These are phyloP conservation scores for Anthonomus grandis DNA, from an alignment of 1,140 invertebrate species.

Conservation along the genomic window DNA sequence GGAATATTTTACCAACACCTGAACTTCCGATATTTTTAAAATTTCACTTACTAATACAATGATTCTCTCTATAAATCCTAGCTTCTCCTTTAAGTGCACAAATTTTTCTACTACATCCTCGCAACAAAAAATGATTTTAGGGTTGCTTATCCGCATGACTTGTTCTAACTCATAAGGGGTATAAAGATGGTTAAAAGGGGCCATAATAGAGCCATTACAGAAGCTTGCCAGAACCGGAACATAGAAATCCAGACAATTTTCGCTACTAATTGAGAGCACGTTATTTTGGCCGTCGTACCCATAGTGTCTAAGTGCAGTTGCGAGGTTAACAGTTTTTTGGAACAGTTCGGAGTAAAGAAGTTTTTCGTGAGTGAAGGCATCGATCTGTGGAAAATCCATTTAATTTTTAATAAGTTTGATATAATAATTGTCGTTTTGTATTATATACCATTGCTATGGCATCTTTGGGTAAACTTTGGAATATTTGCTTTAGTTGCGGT, in stretches of 20 bases:
- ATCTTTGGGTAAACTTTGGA: neutral
- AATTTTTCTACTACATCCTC: conserved; percentile 32
- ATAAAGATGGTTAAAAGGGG: conserved; percentile 58
- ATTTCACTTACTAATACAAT: conserved; percentile 25
- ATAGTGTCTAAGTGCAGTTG: conserved; percentile 20
- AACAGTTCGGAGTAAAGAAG: conserved; percentile 22
- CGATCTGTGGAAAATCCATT: conserved; percentile 6
- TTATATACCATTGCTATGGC: neutral
- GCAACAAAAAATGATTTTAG: conserved; percentile 51
- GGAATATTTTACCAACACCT: neutral
- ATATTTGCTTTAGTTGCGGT: neutral
- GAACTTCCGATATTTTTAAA: neutral
- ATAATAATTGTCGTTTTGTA: neutral
- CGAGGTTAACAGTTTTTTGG: conserved; percentile 27
- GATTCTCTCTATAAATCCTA: conserved; percentile 30
- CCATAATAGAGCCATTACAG: conserved; percentile 54
- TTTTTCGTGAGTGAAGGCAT: neutral
- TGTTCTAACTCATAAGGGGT: conserved; percentile 54
- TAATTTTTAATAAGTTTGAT: neutral
- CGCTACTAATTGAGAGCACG: conserved; percentile 54
- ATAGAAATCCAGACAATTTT: conserved; percentile 57
- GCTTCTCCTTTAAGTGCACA: conserved; percentile 24
- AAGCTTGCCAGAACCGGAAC: conserved; percentile 51
- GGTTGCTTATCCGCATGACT: conserved; percentile 51
- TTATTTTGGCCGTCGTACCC: conserved; percentile 24